Evolutionary conservation across 2,888 invertebrate species (phyloP).

Genomic region (Ecdyonurus torrentis): DNA sequence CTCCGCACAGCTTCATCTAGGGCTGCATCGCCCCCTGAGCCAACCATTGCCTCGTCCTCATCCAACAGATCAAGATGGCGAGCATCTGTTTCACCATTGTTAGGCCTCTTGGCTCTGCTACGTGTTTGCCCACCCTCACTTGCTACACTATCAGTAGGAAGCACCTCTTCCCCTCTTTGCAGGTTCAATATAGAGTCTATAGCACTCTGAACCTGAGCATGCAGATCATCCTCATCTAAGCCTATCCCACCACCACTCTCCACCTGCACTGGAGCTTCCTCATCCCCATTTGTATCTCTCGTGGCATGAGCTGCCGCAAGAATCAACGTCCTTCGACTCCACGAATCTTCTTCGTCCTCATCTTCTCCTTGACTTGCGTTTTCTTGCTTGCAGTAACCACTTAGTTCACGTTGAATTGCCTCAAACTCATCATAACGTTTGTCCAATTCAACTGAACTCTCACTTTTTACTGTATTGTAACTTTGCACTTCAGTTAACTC

Average conservation of each 20-base stretch:
- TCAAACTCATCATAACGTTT: constrained; percentile 43
- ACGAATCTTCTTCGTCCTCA: constrained; percentile 10
- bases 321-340: background rate
- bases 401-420: constrained; percentile 47
- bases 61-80: constrained; percentile 3
- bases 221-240: constrained; percentile 42
- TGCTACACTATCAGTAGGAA: background rate
- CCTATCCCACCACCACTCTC: constrained; percentile 4
- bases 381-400: constrained; percentile 22
- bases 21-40: constrained; percentile 23
- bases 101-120: background rate
- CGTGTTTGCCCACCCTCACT: constrained; percentile 2
- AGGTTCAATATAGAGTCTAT: constrained; percentile 63
- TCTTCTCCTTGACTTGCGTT: constrained; percentile 12
- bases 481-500: constrained; percentile 17
- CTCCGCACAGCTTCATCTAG: constrained; percentile 36
- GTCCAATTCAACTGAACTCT: constrained; percentile 4
- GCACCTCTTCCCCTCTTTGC: constrained; percentile 30
- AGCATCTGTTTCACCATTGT: constrained; percentile 1
- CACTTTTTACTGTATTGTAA: constrained; percentile 8
- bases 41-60: constrained; percentile 7
- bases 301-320: background rate
- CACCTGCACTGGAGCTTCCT: background rate
- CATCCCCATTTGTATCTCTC: constrained; percentile 7
- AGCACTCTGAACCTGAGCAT: constrained; percentile 61